Percentiles rank a stretch among this genome's conserved stretches.
Evolutionary conservation across 2,113 vertebrate genomes (phyloP).

Genomic region (Semnopithecus entellus): DNA sequence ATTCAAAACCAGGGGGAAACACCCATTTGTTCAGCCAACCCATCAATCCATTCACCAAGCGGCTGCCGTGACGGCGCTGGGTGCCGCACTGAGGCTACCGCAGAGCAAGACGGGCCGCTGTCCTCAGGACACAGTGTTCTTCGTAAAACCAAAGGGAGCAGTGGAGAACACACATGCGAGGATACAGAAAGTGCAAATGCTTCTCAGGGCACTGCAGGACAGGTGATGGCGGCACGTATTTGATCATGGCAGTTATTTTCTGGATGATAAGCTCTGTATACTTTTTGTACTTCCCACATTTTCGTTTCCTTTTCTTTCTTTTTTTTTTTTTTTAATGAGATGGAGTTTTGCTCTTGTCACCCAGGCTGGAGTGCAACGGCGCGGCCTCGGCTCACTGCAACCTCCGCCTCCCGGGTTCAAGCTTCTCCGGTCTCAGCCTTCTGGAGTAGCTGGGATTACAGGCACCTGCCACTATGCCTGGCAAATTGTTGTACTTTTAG

Average conservation of each 20-base stretch:
- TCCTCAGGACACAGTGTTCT: not conserved
- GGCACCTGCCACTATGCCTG: fast-evolving
- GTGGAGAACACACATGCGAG: fast-evolving
- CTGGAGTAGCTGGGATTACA: too few relatives aligned
- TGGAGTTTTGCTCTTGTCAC: too few relatives aligned
- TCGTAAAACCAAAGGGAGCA: fast-evolving
- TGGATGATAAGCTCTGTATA: fast-evolving
- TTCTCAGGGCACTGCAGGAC: fast-evolving
- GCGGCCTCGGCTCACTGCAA: too few relatives aligned
- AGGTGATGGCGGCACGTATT: fast-evolving
- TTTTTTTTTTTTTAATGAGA: too few relatives aligned
- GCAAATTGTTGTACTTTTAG: too few relatives aligned
- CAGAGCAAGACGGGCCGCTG: fast-evolving
- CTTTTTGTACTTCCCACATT: fast-evolving
- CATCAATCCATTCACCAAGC: fast-evolving
- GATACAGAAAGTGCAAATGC: fast-evolving
- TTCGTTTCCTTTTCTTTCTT: not conserved
- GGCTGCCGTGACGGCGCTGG: fast-evolving
- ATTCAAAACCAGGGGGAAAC: fast-evolving
- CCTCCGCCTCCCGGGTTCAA: too few relatives aligned
- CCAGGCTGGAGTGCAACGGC: too few relatives aligned
- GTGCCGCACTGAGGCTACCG: fast-evolving
- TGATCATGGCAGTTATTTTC: fast-evolving
- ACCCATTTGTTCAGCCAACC: fast-evolving
- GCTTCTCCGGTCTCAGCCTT: too few relatives aligned